phyloP scores from a whole-genome alignment of 1,140 invertebrate species.

The Plectrocnemia conspersa region DNA sequence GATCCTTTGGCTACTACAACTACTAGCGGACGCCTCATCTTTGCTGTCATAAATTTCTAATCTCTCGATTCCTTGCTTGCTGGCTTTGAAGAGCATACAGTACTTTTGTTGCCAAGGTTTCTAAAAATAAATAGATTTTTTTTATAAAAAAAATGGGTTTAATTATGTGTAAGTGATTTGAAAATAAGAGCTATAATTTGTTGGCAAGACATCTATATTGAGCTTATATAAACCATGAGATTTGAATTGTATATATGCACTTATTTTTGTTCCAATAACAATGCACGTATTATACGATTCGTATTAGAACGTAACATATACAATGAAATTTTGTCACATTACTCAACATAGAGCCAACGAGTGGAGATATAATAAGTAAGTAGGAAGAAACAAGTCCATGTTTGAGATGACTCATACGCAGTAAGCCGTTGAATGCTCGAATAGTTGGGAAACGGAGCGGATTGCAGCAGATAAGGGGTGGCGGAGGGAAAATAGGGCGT shows the following conservation, averaged over 20 bases:
- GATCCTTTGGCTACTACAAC: slow-evolving; percentile 60
- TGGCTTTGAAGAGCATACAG: slow-evolving; percentile 71
- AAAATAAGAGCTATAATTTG: slow-evolving; percentile 9
- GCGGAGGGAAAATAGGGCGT: no score
- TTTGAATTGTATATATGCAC: neutral
- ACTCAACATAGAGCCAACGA: no score
- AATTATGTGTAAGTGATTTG: slow-evolving; percentile 14
- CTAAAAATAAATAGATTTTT: slow-evolving; percentile 56
- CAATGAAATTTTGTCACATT: no score
- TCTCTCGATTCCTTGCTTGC: slow-evolving; percentile 76
- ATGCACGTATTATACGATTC: slow-evolving; percentile 1
- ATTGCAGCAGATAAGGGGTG: neutral
- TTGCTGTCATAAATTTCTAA: slow-evolving; percentile 78
- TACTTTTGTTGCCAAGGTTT: slow-evolving; percentile 76
- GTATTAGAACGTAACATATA: slow-evolving; percentile 7
- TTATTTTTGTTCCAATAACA: neutral
- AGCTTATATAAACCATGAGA: neutral
- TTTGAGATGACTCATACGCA: no score
- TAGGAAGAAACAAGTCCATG: no score
- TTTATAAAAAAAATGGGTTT: slow-evolving; percentile 13
- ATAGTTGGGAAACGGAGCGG: slow-evolving; percentile 1
- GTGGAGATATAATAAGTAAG: no score
- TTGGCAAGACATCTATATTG: slow-evolving; percentile 5
- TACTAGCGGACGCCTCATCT: slow-evolving; percentile 60
- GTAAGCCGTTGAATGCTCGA: no score